These are phyloP conservation scores for Acyrthosiphon pisum DNA, from an alignment of 1,140 invertebrate species.

Conservation along the genomic window DNA sequence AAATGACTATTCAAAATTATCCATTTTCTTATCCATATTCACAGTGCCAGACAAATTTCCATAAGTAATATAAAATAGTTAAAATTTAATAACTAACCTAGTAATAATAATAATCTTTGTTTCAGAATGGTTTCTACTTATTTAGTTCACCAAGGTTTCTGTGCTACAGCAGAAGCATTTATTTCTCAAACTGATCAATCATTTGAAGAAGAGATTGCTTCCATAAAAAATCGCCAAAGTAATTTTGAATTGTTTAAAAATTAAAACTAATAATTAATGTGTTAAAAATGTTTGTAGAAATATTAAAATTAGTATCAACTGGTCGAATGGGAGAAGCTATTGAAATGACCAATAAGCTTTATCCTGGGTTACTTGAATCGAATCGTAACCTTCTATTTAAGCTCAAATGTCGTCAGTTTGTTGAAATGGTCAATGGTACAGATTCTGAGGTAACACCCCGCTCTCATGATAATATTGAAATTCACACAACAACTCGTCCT, in stretches of 20 bases:
- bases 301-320: constrained; percentile 88
- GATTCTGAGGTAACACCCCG: constrained; percentile 72
- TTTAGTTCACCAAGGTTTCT: constrained; percentile 96
- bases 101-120: constrained; percentile 8
- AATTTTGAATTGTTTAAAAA: constrained; percentile 63
- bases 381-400: constrained; percentile 92
- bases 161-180: constrained; percentile 95
- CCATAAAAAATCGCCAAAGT: constrained; percentile 98
- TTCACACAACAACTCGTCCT: constrained; percentile 61
- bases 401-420: constrained; percentile 96
- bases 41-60: constrained; percentile 89
- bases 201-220: constrained; percentile 91
- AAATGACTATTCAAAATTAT: constrained; percentile 84
- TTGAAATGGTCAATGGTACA: constrained; percentile 90
- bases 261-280: neutral
- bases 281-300: constrained; percentile 70
- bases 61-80: constrained; percentile 72
- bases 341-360: constrained; percentile 84
- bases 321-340: constrained; percentile 96
- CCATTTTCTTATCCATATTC: constrained; percentile 85
- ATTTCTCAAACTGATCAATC: constrained; percentile 86
- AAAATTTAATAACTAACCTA: neutral
- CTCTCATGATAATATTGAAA: constrained; percentile 59
- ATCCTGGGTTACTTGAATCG: constrained; percentile 87
- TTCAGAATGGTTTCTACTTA: constrained; percentile 89